Evolutionary conservation across 2,888 invertebrate genomes (phyloP).

Genomic region (Lysandra bellargus): DNA sequence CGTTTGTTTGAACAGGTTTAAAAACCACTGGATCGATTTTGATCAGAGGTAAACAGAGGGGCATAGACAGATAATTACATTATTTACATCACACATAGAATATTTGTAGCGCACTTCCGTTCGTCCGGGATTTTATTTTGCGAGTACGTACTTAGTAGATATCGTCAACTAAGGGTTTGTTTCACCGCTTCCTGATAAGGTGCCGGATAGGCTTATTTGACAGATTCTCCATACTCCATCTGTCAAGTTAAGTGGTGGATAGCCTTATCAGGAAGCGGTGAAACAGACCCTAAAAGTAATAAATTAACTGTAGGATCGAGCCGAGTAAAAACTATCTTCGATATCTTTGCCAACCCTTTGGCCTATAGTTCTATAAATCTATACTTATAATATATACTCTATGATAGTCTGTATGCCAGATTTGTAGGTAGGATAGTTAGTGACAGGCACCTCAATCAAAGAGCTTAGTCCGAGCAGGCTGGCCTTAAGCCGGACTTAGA

Average conservation of each 20-base stretch:
- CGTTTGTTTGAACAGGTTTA: too few species aligned
- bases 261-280: too few species aligned
- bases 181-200: too few species aligned
- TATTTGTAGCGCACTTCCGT: neutral
- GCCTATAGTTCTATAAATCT: neutral
- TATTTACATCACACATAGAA: too few species aligned
- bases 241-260: too few species aligned
- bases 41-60: too few species aligned
- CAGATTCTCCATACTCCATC: too few species aligned
- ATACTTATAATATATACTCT: neutral
- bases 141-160: neutral
- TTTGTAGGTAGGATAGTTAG: constrained; percentile 9
- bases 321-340: neutral
- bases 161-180: neutral
- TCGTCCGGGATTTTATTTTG: neutral
- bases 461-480: constrained; percentile 13
- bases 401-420: neutral
- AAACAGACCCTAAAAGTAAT: too few species aligned
- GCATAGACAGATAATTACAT: too few species aligned
- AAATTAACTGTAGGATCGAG: neutral
- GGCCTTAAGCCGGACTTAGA: constrained; percentile 17
- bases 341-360: neutral
- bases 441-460: constrained; percentile 26
- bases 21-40: too few species aligned
- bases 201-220: too few species aligned